Evolutionary conservation across 2,797 vertebrate genomes (phyloP), one percentile per base, ranked within the genome.

Genomic region (Novumbra hubbsi): DNA sequence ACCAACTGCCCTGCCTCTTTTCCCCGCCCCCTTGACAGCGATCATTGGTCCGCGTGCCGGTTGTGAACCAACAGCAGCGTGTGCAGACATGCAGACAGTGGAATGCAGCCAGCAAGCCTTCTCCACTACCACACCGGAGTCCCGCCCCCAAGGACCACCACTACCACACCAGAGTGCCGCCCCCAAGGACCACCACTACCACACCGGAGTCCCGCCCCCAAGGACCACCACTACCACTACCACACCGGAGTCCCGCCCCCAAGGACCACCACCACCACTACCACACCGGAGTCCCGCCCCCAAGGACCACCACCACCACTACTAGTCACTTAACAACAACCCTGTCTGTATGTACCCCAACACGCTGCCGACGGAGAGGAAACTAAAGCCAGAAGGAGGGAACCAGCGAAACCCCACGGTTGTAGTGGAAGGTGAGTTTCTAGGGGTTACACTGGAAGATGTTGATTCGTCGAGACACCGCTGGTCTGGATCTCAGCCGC

Each of bases 101-200:
- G 70, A 71, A 71, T 62, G 32, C n/a, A 60, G 24, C 68, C 15
- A 70, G 41, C 68, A 48, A 52, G 68, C 27, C 69, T 34, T 50
- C 55, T 41, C 55, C 62, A 55, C 52, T 27, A 28, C 28, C 55
- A 17, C 16, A 38, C 57, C 14, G 45, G 41, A n/a, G 27, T 55
- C 57, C 12, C 9, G 68, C 70, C 57, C 17, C 68, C 68, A 75
- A 50, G 27, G 60, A 64, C n/a, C n/a, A n/a, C 55, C 62, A 55
- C 52, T 27, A 28, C 28, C 55, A 17, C 16, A 38, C 57, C 14
- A 30, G 41, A n/a, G 27, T 55, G 41, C 12, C 9, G 68, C 70
- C 57, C 17, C 68, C 68, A 75, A 50, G 27, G 60, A 64, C n/a
- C n/a, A n/a, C 55, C 62, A 55, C 52, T 27, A 28, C 28, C 55